Base-by-base conservation (phyloP, 2,113 vertebrate genomes). In the Actenoides hombroni region DNA sequence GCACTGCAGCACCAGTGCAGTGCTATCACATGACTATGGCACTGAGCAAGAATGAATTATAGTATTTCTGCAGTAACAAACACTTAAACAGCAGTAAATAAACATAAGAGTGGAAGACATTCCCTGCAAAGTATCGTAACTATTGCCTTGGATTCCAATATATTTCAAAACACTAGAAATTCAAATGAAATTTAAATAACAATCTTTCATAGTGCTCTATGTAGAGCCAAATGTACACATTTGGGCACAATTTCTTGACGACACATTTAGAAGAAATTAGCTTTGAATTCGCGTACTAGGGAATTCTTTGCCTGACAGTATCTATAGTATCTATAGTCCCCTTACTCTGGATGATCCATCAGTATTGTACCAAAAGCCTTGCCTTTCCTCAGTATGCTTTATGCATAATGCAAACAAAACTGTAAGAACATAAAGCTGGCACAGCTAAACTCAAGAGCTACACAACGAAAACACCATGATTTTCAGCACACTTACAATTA, bases 121-220 rank as follows among this genome's bases (percentile, higher is more conserved):
- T 71, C 29, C 17, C 57, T 51, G 28, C n/a, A 53, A 84, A 14
- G 25, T 33, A 24, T 16, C 25, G 5, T 35, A 68, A 12, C 28
- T 51, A 42, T 23, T 87, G 35, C 23, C 63, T 69, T 83, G 24
- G 14, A 83, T 73, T 88, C 63, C 20, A 85, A 54, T 6, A 23
- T 23, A 67, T 49, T 86, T 54, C 28, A 59, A 57, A 23, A 20
- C 13, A 25, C 10, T 23, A 83, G 28, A 91, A 90, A 80, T 4
- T 8, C 7, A 85, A 88, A 82, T 33, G 14, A 82, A 75, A 51
- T 70, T 42, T 4, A 20, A n/a, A 83, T 17, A 46, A 48, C 17
- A 0, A 5, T 14, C 10, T 91, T 79, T 64, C 29, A 42, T 11
- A 19, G 1, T 1, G 13, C 33, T 11, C 33, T 17, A 5, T 0